Evolutionary conservation across 1,140 invertebrate genomes (phyloP).

Genomic region (Schmidtea mediterranea): DNA sequence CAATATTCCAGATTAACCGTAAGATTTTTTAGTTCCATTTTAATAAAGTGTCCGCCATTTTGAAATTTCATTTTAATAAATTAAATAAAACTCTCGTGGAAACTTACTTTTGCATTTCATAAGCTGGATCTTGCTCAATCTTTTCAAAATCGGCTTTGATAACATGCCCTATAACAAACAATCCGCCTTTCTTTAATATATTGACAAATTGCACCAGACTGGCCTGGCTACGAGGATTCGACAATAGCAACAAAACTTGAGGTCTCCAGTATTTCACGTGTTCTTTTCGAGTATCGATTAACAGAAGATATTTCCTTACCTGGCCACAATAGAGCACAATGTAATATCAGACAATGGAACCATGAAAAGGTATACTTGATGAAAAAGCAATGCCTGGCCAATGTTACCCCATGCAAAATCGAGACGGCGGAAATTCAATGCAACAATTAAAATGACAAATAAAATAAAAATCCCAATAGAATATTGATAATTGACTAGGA

Average conservation of each 20-base stretch:
- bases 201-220: slow-evolving; percentile 87
- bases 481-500: slow-evolving; percentile 67
- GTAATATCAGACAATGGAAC: no score
- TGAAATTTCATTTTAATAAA: no score
- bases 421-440: slow-evolving; percentile 68
- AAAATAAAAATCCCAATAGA: slow-evolving; percentile 58
- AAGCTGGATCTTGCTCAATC: no score
- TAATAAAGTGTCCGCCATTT: no score
- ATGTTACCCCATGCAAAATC: slow-evolving; percentile 76
- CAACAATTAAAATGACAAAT: slow-evolving; percentile 51
- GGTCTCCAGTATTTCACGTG: slow-evolving; percentile 98
- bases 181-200: slow-evolving; percentile 84
- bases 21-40: no score
- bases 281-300: slow-evolving; percentile 75
- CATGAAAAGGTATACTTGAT: slow-evolving; percentile 40
- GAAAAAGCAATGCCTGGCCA: slow-evolving; percentile 88
- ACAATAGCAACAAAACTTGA: slow-evolving; percentile 69
- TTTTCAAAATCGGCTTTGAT: slow-evolving; percentile 28
- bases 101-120: no score
- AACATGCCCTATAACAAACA: slow-evolving; percentile 77
- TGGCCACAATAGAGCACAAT: slow-evolving; percentile 18
- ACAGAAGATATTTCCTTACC: slow-evolving; percentile 75
- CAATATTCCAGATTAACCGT: no score
- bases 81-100: no score
- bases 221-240: slow-evolving; percentile 58